Evolutionary conservation across 2,888 invertebrate species (phyloP).

Genomic region (Psylliodes chrysocephalus): DNA sequence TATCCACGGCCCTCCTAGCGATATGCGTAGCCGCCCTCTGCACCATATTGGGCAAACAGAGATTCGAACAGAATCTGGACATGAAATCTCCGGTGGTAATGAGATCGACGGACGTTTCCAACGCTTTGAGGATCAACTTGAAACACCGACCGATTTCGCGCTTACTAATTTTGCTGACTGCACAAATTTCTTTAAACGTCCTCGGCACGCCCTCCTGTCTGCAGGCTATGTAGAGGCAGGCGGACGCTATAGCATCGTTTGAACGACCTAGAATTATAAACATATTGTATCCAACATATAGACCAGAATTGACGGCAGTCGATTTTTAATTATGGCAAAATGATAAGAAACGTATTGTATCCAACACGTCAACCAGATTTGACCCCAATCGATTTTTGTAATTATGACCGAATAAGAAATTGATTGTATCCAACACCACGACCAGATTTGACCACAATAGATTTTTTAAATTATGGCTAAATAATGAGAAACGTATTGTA

Average conservation of each 20-base stretch:
- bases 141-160: conserved; percentile 99
- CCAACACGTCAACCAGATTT: background rate
- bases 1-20: conserved; percentile 94
- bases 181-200: conserved; percentile 99
- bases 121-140: conserved; percentile 93
- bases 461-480: no score
- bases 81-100: conserved; percentile 99
- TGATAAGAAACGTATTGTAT: background rate
- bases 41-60: conserved; percentile 88
- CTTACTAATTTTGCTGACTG: conserved; percentile 98
- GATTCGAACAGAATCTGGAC: conserved; percentile 97
- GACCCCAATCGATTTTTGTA: background rate
- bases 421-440: no score
- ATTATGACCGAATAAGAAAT: no score
- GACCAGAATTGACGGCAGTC: background rate
- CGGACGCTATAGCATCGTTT: conserved; percentile 98
- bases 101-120: conserved; percentile 96
- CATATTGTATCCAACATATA: background rate
- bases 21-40: conserved; percentile 96
- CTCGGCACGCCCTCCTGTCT: conserved; percentile 98
- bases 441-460: no score
- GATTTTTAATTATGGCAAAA: no score
- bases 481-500: no score
- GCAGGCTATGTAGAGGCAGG: conserved; percentile 98
- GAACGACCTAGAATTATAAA: conserved; percentile 71